phyloP scores from a whole-genome alignment of 2,797 vertebrate genomes.

The Rhynchotus rufescens region DNA sequence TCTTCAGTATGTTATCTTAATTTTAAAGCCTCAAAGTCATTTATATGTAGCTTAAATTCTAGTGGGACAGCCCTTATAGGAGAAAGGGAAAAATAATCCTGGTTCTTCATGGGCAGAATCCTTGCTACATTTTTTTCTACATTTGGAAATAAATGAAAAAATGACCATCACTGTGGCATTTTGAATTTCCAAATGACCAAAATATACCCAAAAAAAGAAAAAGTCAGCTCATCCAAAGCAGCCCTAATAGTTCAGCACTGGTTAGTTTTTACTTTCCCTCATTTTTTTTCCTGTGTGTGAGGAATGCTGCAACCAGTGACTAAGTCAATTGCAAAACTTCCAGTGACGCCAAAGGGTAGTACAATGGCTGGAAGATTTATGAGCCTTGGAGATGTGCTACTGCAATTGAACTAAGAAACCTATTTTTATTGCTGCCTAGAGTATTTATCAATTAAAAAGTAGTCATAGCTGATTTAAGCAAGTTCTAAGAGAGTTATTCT shows the following conservation, averaged over 20 bases:
- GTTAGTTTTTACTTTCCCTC: not conserved
- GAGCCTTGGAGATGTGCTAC: not conserved
- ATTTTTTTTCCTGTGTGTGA: not conserved
- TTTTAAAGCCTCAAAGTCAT: not conserved
- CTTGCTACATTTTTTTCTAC: not conserved
- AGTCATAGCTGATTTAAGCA: not conserved
- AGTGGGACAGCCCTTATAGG: not conserved
- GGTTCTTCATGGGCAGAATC: not conserved
- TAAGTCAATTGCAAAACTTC: slow-evolving; percentile 33
- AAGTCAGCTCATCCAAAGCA: not conserved
- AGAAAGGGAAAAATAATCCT: not conserved
- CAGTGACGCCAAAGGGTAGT: not conserved
- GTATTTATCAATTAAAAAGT: not conserved
- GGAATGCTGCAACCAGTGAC: not conserved
- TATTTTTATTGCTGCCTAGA: not conserved
- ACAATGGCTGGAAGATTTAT: not conserved
- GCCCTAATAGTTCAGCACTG: not conserved
- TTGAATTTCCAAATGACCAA: not conserved
- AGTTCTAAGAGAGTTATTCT: not conserved
- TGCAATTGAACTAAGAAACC: not conserved
- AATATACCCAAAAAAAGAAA: not conserved
- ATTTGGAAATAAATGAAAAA: not conserved
- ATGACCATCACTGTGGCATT: not conserved
- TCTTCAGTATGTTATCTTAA: not conserved
- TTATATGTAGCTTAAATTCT: not conserved